Evolutionary conservation across 2,797 vertebrate species (phyloP).

Genomic region (Falco novaeseelandiae): DNA sequence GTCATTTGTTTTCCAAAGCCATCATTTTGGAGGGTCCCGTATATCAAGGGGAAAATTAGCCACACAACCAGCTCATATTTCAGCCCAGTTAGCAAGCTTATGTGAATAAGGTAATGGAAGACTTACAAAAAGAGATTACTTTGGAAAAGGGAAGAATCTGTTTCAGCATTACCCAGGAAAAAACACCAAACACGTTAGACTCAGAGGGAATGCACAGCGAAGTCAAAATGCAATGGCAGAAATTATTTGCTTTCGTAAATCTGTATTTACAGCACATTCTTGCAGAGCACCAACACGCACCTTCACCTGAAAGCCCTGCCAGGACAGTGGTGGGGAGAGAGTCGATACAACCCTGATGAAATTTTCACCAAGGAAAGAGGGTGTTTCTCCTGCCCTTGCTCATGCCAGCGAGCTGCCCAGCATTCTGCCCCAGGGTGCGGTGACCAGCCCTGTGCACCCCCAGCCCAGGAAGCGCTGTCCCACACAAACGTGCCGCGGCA

Average conservation of each 20-base stretch:
- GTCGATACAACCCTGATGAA: fast-evolving
- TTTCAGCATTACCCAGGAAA: background rate
- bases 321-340: background rate
- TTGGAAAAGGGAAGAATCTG: background rate
- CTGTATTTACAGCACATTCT: background rate
- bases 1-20: background rate
- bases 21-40: background rate
- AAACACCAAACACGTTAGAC: background rate
- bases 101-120: background rate
- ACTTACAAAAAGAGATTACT: background rate
- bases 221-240: background rate
- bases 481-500: fast-evolving
- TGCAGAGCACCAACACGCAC: background rate
- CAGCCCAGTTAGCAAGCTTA: background rate
- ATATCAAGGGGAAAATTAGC: background rate
- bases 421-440: background rate
- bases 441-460: background rate
- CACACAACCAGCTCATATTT: background rate
- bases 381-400: background rate
- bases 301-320: background rate
- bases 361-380: too few species aligned
- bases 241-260: background rate
- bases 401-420: background rate
- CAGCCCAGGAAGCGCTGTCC: background rate
- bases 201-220: background rate